A percentile compares a stretch with the other conserved stretches of the same genome.
These are phyloP conservation scores for Sebastes aleutianus DNA, from an alignment of 2,797 vertebrate species.

Conservation along the genomic window DNA sequence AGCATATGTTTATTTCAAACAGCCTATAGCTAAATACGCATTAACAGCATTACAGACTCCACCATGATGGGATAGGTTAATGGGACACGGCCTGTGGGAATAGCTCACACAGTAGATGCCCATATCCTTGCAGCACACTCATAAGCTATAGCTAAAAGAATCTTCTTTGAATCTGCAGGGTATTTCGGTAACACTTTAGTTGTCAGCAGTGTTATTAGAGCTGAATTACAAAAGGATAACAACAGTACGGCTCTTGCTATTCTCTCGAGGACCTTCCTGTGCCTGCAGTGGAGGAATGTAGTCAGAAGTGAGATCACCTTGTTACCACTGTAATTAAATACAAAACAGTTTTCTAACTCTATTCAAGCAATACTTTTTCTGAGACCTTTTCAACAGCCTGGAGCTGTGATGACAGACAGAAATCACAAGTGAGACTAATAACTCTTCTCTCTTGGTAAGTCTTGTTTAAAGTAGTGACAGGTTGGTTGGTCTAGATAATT, in stretches of 20 bases:
- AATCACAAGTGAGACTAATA: conserved; percentile 20
- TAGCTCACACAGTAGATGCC: conserved; percentile 46
- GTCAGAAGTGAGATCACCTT: conserved; percentile 29
- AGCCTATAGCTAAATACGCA: conserved; percentile 69
- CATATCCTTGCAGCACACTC: conserved; percentile 42
- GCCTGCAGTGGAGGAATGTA: conserved; percentile 2
- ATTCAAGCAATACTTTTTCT: background rate
- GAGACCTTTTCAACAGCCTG: conserved; percentile 5
- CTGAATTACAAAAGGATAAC: conserved; percentile 14
- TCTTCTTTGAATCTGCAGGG: conserved; percentile 28
- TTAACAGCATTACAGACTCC: conserved; percentile 58
- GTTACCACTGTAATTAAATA: conserved; percentile 38
- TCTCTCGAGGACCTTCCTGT: conserved; percentile 19
- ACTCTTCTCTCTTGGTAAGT: background rate
- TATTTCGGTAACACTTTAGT: conserved; percentile 27
- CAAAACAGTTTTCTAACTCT: background rate
- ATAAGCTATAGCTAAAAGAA: conserved; percentile 15
- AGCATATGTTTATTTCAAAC: conserved; percentile 72
- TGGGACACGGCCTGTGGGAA: conserved; percentile 67
- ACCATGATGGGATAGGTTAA: conserved; percentile 65
- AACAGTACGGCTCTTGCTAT: background rate
- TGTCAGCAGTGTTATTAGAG: conserved; percentile 44
- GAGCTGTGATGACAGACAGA: conserved; percentile 22
- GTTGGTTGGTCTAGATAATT: conserved; percentile 13
- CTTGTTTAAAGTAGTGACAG: conserved; percentile 21